Base-by-base conservation (phyloP, 2,888 invertebrate species). In the Megastigmus dorsalis region DNA sequence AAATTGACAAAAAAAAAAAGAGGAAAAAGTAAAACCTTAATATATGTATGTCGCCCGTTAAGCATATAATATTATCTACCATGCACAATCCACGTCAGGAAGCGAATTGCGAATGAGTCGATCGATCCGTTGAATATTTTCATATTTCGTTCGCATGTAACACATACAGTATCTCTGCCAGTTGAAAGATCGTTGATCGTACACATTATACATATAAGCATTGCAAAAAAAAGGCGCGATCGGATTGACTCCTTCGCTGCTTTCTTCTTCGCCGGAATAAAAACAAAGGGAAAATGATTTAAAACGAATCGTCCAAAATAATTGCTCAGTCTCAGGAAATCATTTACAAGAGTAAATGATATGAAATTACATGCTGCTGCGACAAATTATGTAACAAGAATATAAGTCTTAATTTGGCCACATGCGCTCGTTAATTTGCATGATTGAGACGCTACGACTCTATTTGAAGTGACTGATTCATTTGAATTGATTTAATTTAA, bases 61-160 rank as follows among this genome's bases (percentile, higher is more conserved):
- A 68, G 48, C 0, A 41, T 45, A 52, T 10, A 41, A 15, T 3
- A n/a, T 13, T 48, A 62, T 30, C 7, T 63, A 62, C 33, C 23
- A 38, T 66, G 54, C 55, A 68, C 63, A 57, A 63, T 54, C n/a
- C 48, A 69, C 48, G 63, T 66, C 62, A 48, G 60, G 55, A 72
- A 57, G 50, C 38, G 23, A 68, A 68, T 73, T 23, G 60, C 62
- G 36, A 73, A 9, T 9, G 20, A 55, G 33, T 45, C 38, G 60
- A 67, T 67, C 62, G 30, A 57, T 57, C 52, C 28, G 48, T 52
- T 48, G 6, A 30, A 52, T 69, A 50, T 65, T 36, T 26, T 69
- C 26, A 7, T 41, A 20, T 41, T 52, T 30, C 18, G 15, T 43
- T 38, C 28, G 10, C 6, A 23, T 43, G n/a, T n/a, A n/a, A n/a